Percentiles rank a stretch among this genome's conserved stretches.
Evolutionary conservation across 1,140 invertebrate species (phyloP).

Genomic region (Arion vulgaris): DNA sequence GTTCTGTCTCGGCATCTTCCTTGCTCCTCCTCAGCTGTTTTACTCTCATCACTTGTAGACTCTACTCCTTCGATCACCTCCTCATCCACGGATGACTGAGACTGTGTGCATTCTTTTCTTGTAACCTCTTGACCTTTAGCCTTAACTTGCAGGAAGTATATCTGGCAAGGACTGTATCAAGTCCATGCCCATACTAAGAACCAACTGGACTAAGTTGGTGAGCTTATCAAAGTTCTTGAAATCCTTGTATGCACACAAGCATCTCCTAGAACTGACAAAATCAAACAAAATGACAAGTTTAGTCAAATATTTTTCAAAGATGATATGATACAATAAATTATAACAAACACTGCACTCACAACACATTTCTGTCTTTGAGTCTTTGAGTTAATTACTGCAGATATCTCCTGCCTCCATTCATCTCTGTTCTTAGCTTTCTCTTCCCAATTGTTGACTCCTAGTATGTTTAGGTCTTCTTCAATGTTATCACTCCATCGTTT

Average conservation of each 20-base stretch:
- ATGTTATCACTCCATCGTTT: too few species aligned
- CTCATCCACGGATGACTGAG: slow-evolving; percentile 24
- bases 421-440: too few species aligned
- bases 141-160: slow-evolving; percentile 60
- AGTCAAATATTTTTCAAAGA: not conserved
- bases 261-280: slow-evolving; percentile 79
- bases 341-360: not conserved
- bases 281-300: slow-evolving; percentile 23
- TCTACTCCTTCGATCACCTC: slow-evolving; percentile 33
- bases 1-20: slow-evolving; percentile 28
- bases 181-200: slow-evolving; percentile 74
- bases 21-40: slow-evolving; percentile 38
- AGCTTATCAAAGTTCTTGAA: slow-evolving; percentile 91
- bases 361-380: not conserved
- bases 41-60: slow-evolving; percentile 32
- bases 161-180: slow-evolving; percentile 68
- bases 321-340: not conserved
- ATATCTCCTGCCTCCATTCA: too few species aligned
- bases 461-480: too few species aligned
- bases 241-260: slow-evolving; percentile 93
- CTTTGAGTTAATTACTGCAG: too few species aligned
- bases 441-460: too few species aligned
- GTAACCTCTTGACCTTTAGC: slow-evolving; percentile 42
- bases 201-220: slow-evolving; percentile 87
- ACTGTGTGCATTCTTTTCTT: slow-evolving; percentile 7